These are phyloP conservation scores for Archaeoteleia sp. DNA, from an alignment of 2,888 invertebrate genomes.

Conservation along the genomic window DNA sequence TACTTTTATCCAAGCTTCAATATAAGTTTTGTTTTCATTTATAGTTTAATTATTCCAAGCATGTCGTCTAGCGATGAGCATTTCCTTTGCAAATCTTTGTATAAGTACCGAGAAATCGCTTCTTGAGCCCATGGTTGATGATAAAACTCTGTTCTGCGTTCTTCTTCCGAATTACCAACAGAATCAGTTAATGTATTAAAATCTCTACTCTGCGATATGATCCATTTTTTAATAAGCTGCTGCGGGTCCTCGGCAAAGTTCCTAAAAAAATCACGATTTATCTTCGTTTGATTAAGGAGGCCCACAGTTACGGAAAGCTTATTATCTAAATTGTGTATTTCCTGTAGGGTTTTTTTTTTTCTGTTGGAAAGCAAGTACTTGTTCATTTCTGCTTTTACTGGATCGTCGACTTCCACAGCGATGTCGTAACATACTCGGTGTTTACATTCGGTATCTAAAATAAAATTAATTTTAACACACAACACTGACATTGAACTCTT, in stretches of 20 bases:
- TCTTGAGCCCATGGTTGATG: slow-evolving; percentile 96
- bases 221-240: slow-evolving; percentile 99
- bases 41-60: slow-evolving; percentile 85
- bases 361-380: slow-evolving; percentile 96
- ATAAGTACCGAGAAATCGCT: slow-evolving; percentile 97
- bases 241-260: slow-evolving; percentile 99
- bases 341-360: slow-evolving; percentile 97
- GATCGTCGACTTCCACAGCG: slow-evolving; percentile 99
- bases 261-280: slow-evolving; percentile 97
- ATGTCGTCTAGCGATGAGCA: slow-evolving; percentile 95
- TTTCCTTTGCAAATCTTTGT: slow-evolving; percentile 95
- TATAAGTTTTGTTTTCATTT: no score
- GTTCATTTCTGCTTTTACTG: slow-evolving; percentile 98
- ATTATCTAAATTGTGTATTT: slow-evolving; percentile 94
- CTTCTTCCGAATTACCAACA: slow-evolving; percentile 95
- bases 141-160: slow-evolving; percentile 93
- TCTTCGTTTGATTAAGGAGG: slow-evolving; percentile 98
- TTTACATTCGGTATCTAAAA: slow-evolving; percentile 93
- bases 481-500: slow-evolving; percentile 10
- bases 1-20: no score
- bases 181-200: slow-evolving; percentile 96
- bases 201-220: slow-evolving; percentile 96
- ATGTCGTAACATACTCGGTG: slow-evolving; percentile 99
- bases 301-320: slow-evolving; percentile 99
- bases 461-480: neutral